A percentile compares a stretch with the other conserved stretches of the same genome.
These are phyloP conservation scores for Eutrigla gurnardus DNA, from an alignment of 2,797 vertebrate species.

Conservation along the genomic window DNA sequence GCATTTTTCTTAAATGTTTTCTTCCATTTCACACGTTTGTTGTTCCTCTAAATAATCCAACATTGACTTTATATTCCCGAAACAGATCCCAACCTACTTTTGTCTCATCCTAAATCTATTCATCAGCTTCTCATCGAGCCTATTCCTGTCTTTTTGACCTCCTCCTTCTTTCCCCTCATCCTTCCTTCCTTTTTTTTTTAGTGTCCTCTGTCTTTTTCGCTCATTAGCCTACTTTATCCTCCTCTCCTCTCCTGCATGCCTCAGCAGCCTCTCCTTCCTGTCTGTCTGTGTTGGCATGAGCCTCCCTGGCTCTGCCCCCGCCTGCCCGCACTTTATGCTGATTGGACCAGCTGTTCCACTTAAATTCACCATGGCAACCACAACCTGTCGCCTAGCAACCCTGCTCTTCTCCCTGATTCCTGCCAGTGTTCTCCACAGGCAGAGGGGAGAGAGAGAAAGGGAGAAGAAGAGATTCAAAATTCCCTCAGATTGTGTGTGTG, in stretches of 20 bases:
- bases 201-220: conserved; percentile 34
- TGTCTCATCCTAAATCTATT: conserved; percentile 9
- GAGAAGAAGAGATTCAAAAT: conserved; percentile 84
- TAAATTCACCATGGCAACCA: conserved; percentile 98
- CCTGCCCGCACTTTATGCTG: conserved; percentile 90
- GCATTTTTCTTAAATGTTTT: conserved; percentile 44
- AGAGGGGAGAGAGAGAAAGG: conserved; percentile 72
- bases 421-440: conserved; percentile 94
- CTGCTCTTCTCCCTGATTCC: conserved; percentile 87
- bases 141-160: conserved; percentile 52
- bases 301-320: conserved; percentile 89
- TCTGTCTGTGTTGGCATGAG: conserved; percentile 87
- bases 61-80: too few species aligned
- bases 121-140: conserved; percentile 13
- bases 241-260: conserved; percentile 73
- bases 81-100: conserved; percentile 25
- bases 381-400: conserved; percentile 96
- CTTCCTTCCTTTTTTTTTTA: conserved; percentile 31
- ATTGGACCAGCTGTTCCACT: conserved; percentile 97
- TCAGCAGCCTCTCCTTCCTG: conserved; percentile 86
- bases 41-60: too few species aligned
- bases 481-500: conserved; percentile 80
- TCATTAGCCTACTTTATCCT: conserved; percentile 44
- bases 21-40: conserved; percentile 27
- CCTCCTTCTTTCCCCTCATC: conserved; percentile 19